phyloP scores from a whole-genome alignment of 2,797 vertebrate genomes.

The Netta rufina region DNA sequence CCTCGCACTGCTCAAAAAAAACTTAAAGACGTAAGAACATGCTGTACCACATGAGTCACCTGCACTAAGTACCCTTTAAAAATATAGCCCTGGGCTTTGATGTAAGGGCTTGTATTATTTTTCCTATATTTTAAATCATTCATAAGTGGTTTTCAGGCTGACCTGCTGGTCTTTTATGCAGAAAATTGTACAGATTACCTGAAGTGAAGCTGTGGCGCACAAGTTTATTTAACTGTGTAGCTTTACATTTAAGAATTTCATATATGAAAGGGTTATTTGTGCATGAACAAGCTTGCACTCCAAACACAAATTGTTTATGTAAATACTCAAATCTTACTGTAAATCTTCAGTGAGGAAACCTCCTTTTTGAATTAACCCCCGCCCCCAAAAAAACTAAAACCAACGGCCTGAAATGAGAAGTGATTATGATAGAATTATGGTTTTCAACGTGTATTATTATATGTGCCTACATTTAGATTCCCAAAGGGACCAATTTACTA shows the following conservation, averaged over 20 bases:
- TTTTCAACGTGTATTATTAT: conserved; percentile 72
- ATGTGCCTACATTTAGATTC: conserved; percentile 77
- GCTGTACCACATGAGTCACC: background rate
- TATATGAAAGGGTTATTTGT: conserved; percentile 71
- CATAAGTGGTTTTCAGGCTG: conserved; percentile 58
- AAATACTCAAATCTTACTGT: conserved; percentile 68
- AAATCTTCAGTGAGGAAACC: conserved; percentile 58
- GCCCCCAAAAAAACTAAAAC: background rate
- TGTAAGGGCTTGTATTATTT: conserved; percentile 38
- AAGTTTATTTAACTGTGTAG: conserved; percentile 65
- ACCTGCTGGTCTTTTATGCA: conserved; percentile 65
- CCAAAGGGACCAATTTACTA: conserved; percentile 84
- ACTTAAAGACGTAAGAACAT: background rate
- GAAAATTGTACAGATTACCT: conserved; percentile 67
- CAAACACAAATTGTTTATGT: conserved; percentile 75
- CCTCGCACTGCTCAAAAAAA: background rate
- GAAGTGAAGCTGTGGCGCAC: conserved; percentile 64
- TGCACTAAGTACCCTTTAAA: conserved; percentile 9
- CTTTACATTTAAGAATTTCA: conserved; percentile 58
- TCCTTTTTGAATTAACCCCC: conserved; percentile 59
- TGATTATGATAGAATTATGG: conserved; percentile 77
- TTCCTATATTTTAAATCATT: conserved; percentile 59
- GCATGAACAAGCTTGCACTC: conserved; percentile 65
- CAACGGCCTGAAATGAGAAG: conserved; percentile 66
- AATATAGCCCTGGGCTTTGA: conserved; percentile 44